A percentile compares a stretch with the other conserved stretches of the same genome.
Evolutionary conservation across 2,113 vertebrate species (phyloP).

Genomic region (Eira barbara): DNA sequence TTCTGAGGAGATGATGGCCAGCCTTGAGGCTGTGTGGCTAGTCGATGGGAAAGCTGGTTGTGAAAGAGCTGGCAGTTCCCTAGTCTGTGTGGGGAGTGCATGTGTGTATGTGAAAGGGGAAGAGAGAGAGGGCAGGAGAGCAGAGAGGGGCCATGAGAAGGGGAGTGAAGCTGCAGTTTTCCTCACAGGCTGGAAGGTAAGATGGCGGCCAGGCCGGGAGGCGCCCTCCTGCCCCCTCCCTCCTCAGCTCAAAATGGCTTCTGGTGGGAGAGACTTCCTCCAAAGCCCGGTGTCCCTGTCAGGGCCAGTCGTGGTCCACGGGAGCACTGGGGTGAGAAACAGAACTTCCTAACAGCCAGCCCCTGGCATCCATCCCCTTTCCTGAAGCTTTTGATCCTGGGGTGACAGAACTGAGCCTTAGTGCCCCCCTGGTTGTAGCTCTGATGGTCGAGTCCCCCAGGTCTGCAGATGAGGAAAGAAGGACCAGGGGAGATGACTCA

Average conservation of each 20-base stretch:
- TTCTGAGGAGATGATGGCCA: not conserved
- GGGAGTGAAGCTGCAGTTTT: not conserved
- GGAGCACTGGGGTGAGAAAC: rapidly evolving
- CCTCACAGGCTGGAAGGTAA: not conserved
- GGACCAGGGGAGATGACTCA: not conserved
- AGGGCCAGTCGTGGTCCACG: rapidly evolving
- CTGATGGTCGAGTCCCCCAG: not conserved
- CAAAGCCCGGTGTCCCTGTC: not conserved
- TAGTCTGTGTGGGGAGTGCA: not conserved
- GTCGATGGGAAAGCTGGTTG: conserved; percentile 37
- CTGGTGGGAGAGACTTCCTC: not conserved
- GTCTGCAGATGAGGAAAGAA: not conserved
- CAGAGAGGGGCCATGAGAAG: not conserved
- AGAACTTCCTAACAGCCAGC: not conserved
- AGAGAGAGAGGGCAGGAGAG: not conserved
- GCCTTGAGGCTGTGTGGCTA: not conserved
- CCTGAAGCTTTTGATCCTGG: not conserved
- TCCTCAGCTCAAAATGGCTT: not conserved
- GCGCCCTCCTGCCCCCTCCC: not conserved
- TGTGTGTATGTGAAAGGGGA: conserved; percentile 72
- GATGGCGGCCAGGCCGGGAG: not conserved
- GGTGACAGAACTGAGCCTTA: not conserved
- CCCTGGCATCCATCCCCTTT: not conserved
- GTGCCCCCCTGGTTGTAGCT: too few relatives aligned
- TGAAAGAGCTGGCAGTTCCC: conserved; percentile 62